Percentiles rank a stretch among this genome's conserved stretches.
phyloP scores from a whole-genome alignment of 1,140 invertebrate genomes.

The Hyphantria cunea region DNA sequence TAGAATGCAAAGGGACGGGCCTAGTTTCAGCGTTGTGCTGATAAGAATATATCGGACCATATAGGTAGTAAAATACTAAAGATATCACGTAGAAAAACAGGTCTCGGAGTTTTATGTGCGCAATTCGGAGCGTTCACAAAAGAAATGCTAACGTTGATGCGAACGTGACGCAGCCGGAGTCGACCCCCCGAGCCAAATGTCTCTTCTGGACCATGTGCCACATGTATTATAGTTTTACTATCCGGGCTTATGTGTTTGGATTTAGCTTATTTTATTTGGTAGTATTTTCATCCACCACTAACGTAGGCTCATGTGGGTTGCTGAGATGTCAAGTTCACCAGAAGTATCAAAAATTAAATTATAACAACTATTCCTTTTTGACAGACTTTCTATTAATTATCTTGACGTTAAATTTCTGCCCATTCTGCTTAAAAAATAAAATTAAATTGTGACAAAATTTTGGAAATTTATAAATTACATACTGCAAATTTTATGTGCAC shows the following conservation, averaged over 20 bases:
- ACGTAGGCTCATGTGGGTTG: too few relatives aligned
- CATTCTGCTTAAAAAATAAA: too few relatives aligned
- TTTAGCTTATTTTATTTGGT: conserved; percentile 14
- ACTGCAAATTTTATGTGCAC: too few relatives aligned
- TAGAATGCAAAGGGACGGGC: conserved; percentile 51
- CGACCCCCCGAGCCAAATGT: conserved; percentile 38
- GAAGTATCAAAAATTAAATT: too few relatives aligned
- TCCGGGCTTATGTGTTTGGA: conserved; percentile 18
- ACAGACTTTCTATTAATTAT: too few relatives aligned
- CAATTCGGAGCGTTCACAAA: conserved; percentile 75
- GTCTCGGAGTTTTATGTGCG: conserved; percentile 74
- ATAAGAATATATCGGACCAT: conserved; percentile 68
- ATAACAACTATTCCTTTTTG: too few relatives aligned
- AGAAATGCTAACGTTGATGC: conserved; percentile 69
- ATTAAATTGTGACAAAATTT: too few relatives aligned
- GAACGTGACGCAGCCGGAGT: conserved; percentile 51
- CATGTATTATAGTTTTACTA: conserved; percentile 27
- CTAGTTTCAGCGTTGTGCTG: conserved; percentile 54
- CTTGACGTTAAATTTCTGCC: too few relatives aligned
- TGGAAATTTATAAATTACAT: too few relatives aligned
- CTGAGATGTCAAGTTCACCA: too few relatives aligned
- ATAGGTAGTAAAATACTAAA: conserved; percentile 65
- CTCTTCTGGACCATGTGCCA: conserved; percentile 27
- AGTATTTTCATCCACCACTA: not conserved
- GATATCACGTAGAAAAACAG: conserved; percentile 72